phyloP scores from a whole-genome alignment of 1,140 invertebrate genomes.

The Drosophila subobscura region DNA sequence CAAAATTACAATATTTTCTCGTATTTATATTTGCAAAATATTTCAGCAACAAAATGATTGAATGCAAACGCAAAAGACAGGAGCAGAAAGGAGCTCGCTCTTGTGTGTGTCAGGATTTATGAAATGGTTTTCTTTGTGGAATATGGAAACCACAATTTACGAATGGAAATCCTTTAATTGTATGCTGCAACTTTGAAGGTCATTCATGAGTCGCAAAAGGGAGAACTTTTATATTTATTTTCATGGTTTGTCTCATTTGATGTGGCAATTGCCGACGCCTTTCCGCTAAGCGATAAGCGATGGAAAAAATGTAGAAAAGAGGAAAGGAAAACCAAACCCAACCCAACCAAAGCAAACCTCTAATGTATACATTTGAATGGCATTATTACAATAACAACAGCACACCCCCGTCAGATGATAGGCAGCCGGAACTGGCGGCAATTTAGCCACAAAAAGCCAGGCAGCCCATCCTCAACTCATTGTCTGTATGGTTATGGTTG shows the following conservation, averaged over 20 bases:
- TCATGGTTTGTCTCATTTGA: constrained; percentile 56
- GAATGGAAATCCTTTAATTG: no score
- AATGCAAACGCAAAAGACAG: no score
- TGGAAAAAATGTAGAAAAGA: constrained; percentile 22
- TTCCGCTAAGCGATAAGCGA: constrained; percentile 52
- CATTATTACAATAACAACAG: constrained; percentile 65
- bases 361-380: constrained; percentile 80
- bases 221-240: constrained; percentile 58
- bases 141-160: no score
- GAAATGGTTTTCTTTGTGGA: no score
- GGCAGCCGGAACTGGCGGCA: constrained; percentile 43
- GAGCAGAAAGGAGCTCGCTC: no score
- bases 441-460: constrained; percentile 56
- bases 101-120: no score
- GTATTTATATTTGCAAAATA: no score
- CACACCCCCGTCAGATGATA: constrained; percentile 17
- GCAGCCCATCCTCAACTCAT: constrained; percentile 51
- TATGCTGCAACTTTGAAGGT: no score
- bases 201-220: constrained; percentile 2
- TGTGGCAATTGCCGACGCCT: constrained; percentile 73
- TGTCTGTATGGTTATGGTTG: constrained; percentile 55
- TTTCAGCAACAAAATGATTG: no score
- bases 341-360: constrained; percentile 46
- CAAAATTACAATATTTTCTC: no score
- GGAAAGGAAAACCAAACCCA: constrained; percentile 34